Base-by-base conservation (phyloP, 2,888 invertebrate genomes). In the Athrips mouffetella region DNA sequence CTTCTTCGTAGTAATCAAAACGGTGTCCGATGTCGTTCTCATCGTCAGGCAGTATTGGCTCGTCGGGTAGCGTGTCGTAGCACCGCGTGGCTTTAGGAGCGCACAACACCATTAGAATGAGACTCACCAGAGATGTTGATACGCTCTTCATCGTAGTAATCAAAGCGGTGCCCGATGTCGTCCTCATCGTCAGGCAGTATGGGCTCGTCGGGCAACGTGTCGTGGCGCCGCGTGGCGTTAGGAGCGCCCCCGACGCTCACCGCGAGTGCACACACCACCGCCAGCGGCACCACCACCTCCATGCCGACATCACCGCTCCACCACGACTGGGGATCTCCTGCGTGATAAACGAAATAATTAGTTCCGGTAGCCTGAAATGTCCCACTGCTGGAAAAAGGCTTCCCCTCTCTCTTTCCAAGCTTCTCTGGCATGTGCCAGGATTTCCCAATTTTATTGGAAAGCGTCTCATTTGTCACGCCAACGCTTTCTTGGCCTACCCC, bases 241-340 rank as follows among this genome's bases (percentile, higher is more conserved):
- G 71, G 76, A 49, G 81, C 82, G 29, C 18, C 44, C 27, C 27
- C 35, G 53, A 74, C 83, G 70, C 78, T 80, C 76, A 83, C 83
- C 59, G 73, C 77, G 65, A 85, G 74, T 73, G 77, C 79, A 68
- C 79, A 75, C 65, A 77, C 80, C 76, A 87, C 75, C 80, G 84
- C 82, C 80, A 85, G 71, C 73, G 77, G 73, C 58, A 75, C 55
- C 73, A 74, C 78, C 71, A 73, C 80, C 78, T 78, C 84, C 87
- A 88, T 88, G 75, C 74, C 87, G 80, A 81, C 87, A 87, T 87
- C 84, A 85, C 87, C 84, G 80, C 76, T 69, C 30, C 20, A 37
- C 11, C 37, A 20, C 37, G 37, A n/a, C 37, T n/a, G 20, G 7
- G 37, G 37, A 37, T 37, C 18, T 15, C 18, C 35, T 35, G 35